Conservation (phyloP, 2,797 vertebrate genomes). For the Pelochelys cantorii region DNA sequence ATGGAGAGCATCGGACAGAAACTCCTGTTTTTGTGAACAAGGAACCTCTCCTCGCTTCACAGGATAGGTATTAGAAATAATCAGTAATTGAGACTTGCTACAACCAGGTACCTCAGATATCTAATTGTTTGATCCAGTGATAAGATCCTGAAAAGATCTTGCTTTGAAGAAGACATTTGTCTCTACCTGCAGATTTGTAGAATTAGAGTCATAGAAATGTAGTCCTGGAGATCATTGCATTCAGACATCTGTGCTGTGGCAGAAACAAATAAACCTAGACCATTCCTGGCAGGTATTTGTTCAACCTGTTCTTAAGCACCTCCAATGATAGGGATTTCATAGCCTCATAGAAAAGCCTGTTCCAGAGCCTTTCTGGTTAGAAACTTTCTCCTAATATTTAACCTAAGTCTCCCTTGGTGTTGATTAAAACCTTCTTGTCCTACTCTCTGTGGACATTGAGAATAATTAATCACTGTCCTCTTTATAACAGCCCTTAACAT, state of each 20-base stretch:
- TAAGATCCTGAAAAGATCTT: neutral
- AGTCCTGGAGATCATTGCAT: neutral
- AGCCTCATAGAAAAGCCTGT: neutral
- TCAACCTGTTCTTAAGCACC: neutral
- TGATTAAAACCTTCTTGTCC: neutral
- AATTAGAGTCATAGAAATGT: neutral
- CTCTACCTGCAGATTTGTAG: neutral
- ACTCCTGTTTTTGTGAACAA: neutral
- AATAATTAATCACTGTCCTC: neutral
- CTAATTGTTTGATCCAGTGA: neutral
- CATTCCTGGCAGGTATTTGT: neutral
- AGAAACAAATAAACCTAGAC: neutral
- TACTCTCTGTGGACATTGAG: neutral
- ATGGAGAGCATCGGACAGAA: neutral
- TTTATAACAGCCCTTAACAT: neutral
- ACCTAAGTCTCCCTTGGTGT: neutral
- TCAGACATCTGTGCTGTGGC: neutral
- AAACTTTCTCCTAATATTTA: neutral
- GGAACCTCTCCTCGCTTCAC: neutral
- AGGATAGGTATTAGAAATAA: neutral
- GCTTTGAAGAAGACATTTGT: neutral
- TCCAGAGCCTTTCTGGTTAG: neutral
- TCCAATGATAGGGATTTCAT: neutral
- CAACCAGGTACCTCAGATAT: neutral
- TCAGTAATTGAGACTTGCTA: neutral